Evolutionary conservation across 2,113 vertebrate species (phyloP).

Genomic region (Cebidichthys violaceus): DNA sequence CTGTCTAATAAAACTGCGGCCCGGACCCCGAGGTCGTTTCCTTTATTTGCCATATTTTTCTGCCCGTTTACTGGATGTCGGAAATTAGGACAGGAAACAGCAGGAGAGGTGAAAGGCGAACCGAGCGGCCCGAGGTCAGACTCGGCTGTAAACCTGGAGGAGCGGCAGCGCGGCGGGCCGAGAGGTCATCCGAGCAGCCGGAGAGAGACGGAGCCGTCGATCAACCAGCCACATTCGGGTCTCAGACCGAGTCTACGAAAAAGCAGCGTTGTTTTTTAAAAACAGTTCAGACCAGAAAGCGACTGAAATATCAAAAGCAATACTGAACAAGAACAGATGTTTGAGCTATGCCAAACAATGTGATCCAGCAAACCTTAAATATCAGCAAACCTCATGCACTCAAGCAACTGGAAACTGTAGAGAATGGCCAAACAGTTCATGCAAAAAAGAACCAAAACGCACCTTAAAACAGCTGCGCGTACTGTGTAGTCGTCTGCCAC

Average conservation of each 20-base stretch:
- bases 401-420: neutral
- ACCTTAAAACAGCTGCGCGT: too few relatives aligned
- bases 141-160: neutral
- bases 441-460: neutral
- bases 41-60: constrained; percentile 32
- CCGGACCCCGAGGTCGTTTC: constrained; percentile 38
- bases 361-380: neutral
- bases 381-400: neutral
- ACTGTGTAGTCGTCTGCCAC: neutral
- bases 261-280: neutral
- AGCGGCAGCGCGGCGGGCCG: neutral
- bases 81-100: constrained; percentile 30
- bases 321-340: neutral
- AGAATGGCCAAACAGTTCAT: neutral
- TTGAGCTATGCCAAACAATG: neutral
- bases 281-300: neutral
- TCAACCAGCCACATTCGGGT: neutral
- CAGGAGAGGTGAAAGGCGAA: neutral
- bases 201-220: neutral
- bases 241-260: too few relatives aligned
- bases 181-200: neutral
- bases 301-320: neutral
- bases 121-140: constrained; percentile 4
- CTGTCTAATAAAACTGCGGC: constrained; percentile 36
- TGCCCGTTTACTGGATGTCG: constrained; percentile 13